Evolutionary conservation across 2,888 invertebrate species (phyloP).

Genomic region (Cheilosia grossa): DNA sequence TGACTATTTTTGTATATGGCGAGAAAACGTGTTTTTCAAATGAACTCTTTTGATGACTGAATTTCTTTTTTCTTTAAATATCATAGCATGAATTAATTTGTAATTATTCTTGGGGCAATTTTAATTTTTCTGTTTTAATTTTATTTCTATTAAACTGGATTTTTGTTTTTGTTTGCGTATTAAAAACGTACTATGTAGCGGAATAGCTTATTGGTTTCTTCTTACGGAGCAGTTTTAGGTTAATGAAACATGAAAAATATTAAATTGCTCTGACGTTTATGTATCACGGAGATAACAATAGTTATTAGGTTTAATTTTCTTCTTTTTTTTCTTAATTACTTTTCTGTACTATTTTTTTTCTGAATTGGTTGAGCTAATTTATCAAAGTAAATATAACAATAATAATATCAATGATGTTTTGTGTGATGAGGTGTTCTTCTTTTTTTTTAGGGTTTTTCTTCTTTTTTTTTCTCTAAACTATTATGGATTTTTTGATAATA

Average conservation of each 20-base stretch:
- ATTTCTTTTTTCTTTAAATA: slow-evolving; percentile 16
- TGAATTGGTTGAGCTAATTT: slow-evolving; percentile 58
- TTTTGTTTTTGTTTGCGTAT: slow-evolving; percentile 57
- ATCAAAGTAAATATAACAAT: slow-evolving; percentile 56
- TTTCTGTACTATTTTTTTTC: slow-evolving; percentile 46
- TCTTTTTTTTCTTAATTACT: slow-evolving; percentile 37
- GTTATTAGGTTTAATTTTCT: slow-evolving; percentile 28
- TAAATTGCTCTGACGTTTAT: slow-evolving; percentile 46
- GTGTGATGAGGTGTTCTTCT: slow-evolving; percentile 43
- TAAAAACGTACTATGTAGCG: slow-evolving; percentile 63
- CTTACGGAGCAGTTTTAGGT: slow-evolving; percentile 52
- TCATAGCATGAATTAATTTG: slow-evolving; percentile 28
- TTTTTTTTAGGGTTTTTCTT: slow-evolving; percentile 1
- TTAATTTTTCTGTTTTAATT: neutral
- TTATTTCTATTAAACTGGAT: slow-evolving; percentile 33
- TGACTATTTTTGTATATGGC: slow-evolving; percentile 38
- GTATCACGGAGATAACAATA: slow-evolving; percentile 44
- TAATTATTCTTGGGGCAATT: slow-evolving; percentile 34
- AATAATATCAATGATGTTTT: slow-evolving; percentile 35
- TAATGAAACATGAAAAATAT: slow-evolving; percentile 55
- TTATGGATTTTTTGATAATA: slow-evolving; percentile 53
- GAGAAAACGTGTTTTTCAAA: slow-evolving; percentile 62
- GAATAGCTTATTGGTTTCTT: slow-evolving; percentile 48
- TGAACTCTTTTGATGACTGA: slow-evolving; percentile 20
- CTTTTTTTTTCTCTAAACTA: slow-evolving; percentile 39